Base-by-base conservation (phyloP, 92 coral and sea anemone species). In the Epizoanthus rinbou region DNA sequence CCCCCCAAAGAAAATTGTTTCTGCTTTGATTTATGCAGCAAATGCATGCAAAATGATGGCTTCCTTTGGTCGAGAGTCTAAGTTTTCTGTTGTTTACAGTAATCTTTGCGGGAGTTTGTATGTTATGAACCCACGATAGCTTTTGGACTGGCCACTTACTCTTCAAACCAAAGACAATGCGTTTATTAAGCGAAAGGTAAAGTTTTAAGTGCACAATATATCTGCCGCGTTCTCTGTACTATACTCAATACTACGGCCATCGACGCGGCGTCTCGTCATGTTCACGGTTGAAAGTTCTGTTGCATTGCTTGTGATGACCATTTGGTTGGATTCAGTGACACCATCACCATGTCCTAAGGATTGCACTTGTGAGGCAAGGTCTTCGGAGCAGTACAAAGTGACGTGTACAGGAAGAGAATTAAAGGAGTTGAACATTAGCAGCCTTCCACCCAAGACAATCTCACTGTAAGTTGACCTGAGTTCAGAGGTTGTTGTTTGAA, bases 1-100 rank as follows among this genome's bases (percentile, higher is more conserved):
- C n/a, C 82, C 82, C 82, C 82, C 82, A 25, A 56, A 18, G 82
- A 60, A 78, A 41, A 4, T 35, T n/a, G 25, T 41, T 78, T 62
- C 58, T 56, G 23, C 71, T 5, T 62, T 78, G 58, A 18, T 60
- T 37, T 10, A 65, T 60, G 56, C 82, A 78, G 64, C 65, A 74
- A 74, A 53, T 56, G 35, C 56, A 22, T 21, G 23, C 52, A 4
- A 62, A 78, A 60, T 24, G 81, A 62, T 62, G 43, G 23, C 56
- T 62, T 41, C 69, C 41, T 41, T 59, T 62, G 71, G 60, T 39
- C 72, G 43, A 22, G 37, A 21, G 43, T 62, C 24, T n/a, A 73
- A 50, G 47, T 73, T 24, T 31, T 14, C 31, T 11, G 47, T 78
- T 78, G 82, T 78, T 62, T 78, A 78, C 62, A 19, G 47, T 22